Evolutionary conservation across 2,888 invertebrate species (phyloP), one percentile per base, ranked within the genome.

Genomic region (Watsonalla binaria): DNA sequence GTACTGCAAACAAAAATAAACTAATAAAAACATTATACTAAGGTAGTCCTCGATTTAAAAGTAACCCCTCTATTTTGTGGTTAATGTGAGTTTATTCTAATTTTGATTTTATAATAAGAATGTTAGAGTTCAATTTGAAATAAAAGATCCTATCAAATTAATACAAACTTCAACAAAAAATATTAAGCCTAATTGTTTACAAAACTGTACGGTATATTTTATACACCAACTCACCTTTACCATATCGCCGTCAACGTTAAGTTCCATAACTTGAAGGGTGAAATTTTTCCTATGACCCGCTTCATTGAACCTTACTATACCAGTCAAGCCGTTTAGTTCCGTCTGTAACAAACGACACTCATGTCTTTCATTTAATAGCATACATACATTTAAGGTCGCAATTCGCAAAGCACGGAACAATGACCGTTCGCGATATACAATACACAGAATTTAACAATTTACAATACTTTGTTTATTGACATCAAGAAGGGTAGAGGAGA

Each of bases 201-300:
- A 13, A n/a, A n/a, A 15, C 9, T n/a, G 13, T 8, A 13, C 6
- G 46, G 6, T 24, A 2, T 1, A 24, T 24, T 24, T 24, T 24
- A 4, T 1, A 24, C n/a, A n/a, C n/a, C n/a, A 33, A 51, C 80
- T 84, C 78, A 94, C 94, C 92, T 97, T 96, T 9, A 96, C 94
- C 93, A 96, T 94, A 34, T 96, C 95, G 69, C 97, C 96, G 67
- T 96, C 95, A 55, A 96, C 95, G 11, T 96, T 97, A 94, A 98
- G 95, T 84, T 97, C 96, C 66, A 98, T 95, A 59, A 97, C 94
- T 79, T 97, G 96, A 54, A 98, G 90, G 0, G 96, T 95, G 82
- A 97, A 98, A 90, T 97, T 97, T 75, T 94, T 94, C 54, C 98
- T 92, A 65, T 95, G 93, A 33, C 97, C 97, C 70, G 94, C 94